Conservation (phyloP, 2,113 vertebrate genomes). For the Catharus fuscescens region DNA sequence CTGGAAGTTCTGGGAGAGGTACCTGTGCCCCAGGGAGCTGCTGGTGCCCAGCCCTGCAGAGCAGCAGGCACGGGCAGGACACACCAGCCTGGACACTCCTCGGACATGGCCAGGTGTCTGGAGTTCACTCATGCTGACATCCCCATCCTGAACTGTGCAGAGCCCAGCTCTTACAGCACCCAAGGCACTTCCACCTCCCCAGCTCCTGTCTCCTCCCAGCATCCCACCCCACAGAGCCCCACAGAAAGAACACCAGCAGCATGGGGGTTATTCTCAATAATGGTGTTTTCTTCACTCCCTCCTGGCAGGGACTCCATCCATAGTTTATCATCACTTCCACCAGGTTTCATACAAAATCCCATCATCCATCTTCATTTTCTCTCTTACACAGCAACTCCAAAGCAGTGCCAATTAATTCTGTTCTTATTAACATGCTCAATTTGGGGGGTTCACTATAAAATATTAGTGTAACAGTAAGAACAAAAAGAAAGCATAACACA, state of each 20-base stretch:
- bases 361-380: constrained; percentile 72
- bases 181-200: not conserved
- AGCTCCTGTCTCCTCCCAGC: not conserved
- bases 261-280: constrained; percentile 12
- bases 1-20: accelerated
- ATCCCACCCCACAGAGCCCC: not conserved
- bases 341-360: constrained; percentile 52
- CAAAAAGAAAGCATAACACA: constrained; percentile 31
- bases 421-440: constrained; percentile 51
- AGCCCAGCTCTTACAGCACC: not conserved
- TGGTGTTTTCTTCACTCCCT: constrained; percentile 22
- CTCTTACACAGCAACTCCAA: constrained; percentile 43
- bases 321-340: constrained; percentile 63
- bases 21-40: not conserved
- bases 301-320: constrained; percentile 7
- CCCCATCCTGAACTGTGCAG: not conserved
- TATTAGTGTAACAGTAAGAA: constrained; percentile 9
- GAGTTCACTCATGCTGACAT: not conserved
- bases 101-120: not conserved
- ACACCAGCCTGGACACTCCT: not conserved
- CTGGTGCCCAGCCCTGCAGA: not conserved
- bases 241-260: not conserved
- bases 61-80: accelerated
- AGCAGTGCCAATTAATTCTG: constrained; percentile 59
- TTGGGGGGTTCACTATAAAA: not conserved